Base-by-base conservation (phyloP, 2,113 vertebrate genomes). In the Stercorarius parasiticus region DNA sequence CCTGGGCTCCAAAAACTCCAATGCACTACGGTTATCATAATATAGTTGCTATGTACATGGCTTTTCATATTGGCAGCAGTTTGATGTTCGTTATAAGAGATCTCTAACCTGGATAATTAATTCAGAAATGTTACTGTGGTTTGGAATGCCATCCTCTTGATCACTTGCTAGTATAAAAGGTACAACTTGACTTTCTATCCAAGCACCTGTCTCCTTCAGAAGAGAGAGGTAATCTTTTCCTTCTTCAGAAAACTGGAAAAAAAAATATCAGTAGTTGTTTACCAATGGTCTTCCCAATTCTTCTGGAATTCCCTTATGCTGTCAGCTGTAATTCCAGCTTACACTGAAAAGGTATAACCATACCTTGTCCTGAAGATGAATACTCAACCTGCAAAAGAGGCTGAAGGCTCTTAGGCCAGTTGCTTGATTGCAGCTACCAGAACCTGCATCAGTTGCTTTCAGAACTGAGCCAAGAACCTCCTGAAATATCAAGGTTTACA, bases 351-450 rank as follows among this genome's bases (percentile, higher is more conserved):
- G 42, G 42, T 50, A 5, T 22, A 58, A 58, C 15, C 27, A 7
- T 94, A 99, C 99, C 95, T 98, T 98, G 80, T 99, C 96, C 25
- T 99, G 99, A 30, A 99, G 98, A 93, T 99, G 99, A 79, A 99
- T 91, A 27, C 95, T 94, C 62, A 99, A 97, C 8, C 99, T 98
- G 29, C 98, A 98, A 61, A 98, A 98, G 17, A 98, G 97, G 66
- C 88, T 93, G 73, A 99, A 99, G 61, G 98, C 99, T 78, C 97
- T 98, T 78, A 99, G 94, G 5, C 98, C 97, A 0, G 98, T 97
- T 21, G 98, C 96, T 88, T 98, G 96, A 26, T 55, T 92, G 42
- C 98, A 97, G 50, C 50, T 67, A 13, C 52, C 74, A 53, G 93
- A 92, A 26, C 82, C 94, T 32, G 72, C 71, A 58, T 94, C 80